A percentile compares a stretch with the other conserved stretches of the same genome.
Conservation (phyloP, 1,140 invertebrate genomes). For the Papilio machaon region DNA sequence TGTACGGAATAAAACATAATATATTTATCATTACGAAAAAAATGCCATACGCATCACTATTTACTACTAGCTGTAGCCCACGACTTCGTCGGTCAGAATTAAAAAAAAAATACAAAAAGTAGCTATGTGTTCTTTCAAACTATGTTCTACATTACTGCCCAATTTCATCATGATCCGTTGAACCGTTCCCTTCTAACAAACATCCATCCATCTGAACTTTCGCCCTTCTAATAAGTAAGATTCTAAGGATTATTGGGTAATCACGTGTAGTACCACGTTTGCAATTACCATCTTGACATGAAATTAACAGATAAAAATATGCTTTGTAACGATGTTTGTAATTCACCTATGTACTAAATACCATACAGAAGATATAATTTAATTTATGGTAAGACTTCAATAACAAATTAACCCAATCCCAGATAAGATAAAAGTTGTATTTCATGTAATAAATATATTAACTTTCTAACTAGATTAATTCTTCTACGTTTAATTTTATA, state of each 20-base stretch:
- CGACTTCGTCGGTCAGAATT: too few relatives aligned
- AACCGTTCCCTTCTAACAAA: too few relatives aligned
- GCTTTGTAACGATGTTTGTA: not conserved
- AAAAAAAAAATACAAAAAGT: not conserved
- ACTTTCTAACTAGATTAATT: not conserved
- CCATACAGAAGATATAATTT: not conserved
- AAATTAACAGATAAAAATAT: not conserved
- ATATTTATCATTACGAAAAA: too few relatives aligned
- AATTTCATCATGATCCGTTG: too few relatives aligned
- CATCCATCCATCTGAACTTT: too few relatives aligned
- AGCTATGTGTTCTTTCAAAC: too few relatives aligned
- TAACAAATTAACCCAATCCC: not conserved
- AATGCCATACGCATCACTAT: too few relatives aligned
- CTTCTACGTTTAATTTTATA: not conserved
- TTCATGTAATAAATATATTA: not conserved
- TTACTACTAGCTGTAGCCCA: too few relatives aligned
- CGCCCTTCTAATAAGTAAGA: too few relatives aligned
- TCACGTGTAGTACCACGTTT: not conserved
- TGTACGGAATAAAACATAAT: too few relatives aligned
- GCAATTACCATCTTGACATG: not conserved
- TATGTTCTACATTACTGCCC: too few relatives aligned
- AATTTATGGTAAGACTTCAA: conserved; percentile 7
- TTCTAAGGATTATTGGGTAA: not conserved
- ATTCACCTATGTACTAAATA: not conserved
- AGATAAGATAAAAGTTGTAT: not conserved